Conservation (phyloP, 1,140 invertebrate species). For the Ericerus pela region DNA sequence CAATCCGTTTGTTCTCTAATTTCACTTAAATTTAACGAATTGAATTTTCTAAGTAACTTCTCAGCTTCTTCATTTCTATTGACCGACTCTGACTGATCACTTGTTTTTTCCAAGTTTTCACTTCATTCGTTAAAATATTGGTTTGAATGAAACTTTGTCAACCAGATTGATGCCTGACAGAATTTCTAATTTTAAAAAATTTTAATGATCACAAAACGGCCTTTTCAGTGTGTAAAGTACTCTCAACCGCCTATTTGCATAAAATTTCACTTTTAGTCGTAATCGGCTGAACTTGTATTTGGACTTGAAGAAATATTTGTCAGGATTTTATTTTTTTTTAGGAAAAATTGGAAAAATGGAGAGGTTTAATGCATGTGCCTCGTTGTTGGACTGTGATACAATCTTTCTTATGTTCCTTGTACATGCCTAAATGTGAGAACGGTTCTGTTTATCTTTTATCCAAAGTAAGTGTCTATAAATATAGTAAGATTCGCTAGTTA, state of each 20-base stretch:
- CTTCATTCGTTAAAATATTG: no score
- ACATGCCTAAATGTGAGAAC: conserved; percentile 73
- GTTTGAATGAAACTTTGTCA: no score
- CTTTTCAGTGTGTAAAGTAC: no score
- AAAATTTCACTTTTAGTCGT: not conserved
- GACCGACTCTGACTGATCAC: no score
- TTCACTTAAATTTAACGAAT: no score
- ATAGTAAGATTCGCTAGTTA: not conserved
- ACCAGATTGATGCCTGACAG: no score
- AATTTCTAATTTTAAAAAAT: no score
- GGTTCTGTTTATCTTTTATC: conserved; percentile 62
- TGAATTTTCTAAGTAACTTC: no score
- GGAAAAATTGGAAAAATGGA: conserved; percentile 50
- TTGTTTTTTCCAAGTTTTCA: no score
- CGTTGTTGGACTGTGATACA: conserved; percentile 90
- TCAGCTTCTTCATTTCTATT: no score
- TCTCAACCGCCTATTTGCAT: not conserved
- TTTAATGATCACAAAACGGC: no score
- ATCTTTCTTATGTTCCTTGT: conserved; percentile 77
- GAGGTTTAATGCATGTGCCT: conserved; percentile 60
- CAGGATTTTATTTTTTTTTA: conserved; percentile 29
- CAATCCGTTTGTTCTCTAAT: no score
- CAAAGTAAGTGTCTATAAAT: conserved; percentile 29
- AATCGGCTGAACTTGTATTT: conserved; percentile 8
- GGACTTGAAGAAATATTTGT: not conserved